phyloP scores from a whole-genome alignment of 2,113 vertebrate species.

The Mionectes macconnelli region DNA sequence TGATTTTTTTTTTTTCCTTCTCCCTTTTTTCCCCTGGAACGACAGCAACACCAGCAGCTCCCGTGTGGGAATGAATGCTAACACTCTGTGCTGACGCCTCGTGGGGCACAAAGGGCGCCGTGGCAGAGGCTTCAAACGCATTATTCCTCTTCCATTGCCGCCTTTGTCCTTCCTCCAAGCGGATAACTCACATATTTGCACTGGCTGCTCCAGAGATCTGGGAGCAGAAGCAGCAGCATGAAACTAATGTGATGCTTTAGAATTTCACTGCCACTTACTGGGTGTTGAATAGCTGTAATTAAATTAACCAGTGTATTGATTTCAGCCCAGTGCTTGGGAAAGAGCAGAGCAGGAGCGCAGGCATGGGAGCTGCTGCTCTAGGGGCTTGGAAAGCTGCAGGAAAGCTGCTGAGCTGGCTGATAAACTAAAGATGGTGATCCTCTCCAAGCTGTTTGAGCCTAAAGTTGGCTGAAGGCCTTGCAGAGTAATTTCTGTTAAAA shows the following conservation, averaged over 20 bases:
- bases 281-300: constrained; percentile 50
- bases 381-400: neutral
- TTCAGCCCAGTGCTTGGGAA: constrained; percentile 7
- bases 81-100: neutral
- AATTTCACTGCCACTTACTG: constrained; percentile 24
- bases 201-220: constrained; percentile 5
- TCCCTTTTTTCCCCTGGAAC: neutral
- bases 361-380: neutral
- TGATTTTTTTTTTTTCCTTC: neutral
- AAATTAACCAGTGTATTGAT: constrained; percentile 57
- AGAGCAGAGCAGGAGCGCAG: neutral
- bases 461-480: neutral
- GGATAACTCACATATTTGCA: constrained; percentile 37
- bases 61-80: neutral
- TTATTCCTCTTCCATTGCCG: constrained; percentile 31
- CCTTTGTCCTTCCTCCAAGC: constrained; percentile 59
- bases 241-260: constrained; percentile 60
- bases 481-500: neutral
- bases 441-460: neutral
- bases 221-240: constrained; percentile 57
- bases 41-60: constrained; percentile 22
- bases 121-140: neutral
- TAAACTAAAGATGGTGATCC: neutral
- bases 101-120: neutral
- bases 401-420: neutral